Percentiles rank a stretch among this genome's conserved stretches.
phyloP scores from a whole-genome alignment of 2,797 vertebrate genomes.

The Tapirus indicus region DNA sequence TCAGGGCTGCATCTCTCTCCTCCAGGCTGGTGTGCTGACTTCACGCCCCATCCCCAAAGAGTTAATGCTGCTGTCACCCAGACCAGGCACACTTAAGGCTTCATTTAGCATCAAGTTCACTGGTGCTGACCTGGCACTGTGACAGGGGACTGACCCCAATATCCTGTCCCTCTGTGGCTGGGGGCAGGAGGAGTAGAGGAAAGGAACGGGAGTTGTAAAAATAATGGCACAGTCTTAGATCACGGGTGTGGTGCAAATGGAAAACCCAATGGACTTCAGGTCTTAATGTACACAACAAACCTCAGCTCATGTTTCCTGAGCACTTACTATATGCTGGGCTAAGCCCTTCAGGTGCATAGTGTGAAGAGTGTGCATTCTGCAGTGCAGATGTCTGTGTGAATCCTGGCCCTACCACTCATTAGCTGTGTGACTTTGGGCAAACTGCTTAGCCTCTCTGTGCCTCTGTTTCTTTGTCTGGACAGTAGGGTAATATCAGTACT shows the following conservation, averaged over 20 bases:
- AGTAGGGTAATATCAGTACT: neutral
- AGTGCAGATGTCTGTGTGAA: neutral
- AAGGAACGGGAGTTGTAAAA: neutral
- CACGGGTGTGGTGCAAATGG: neutral
- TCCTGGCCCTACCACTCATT: neutral
- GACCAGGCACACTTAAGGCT: neutral
- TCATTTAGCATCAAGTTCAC: neutral
- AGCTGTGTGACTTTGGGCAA: neutral
- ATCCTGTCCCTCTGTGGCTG: neutral
- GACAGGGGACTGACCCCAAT: neutral
- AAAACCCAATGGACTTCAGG: neutral
- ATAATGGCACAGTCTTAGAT: neutral
- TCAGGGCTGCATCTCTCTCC: neutral
- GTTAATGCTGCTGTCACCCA: neutral
- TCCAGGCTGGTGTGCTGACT: neutral
- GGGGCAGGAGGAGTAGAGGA: neutral
- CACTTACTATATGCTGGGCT: neutral
- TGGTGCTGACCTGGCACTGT: neutral
- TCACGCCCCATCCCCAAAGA: neutral
- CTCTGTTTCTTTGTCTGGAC: constrained; percentile 13
- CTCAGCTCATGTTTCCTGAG: neutral
- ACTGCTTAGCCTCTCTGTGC: neutral
- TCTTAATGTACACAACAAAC: neutral
- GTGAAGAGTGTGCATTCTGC: neutral
- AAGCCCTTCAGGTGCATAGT: neutral